Percentiles rank a stretch among this genome's conserved stretches.
These are phyloP conservation scores for Polia nebulosa DNA, from an alignment of 2,888 invertebrate species.

Conservation along the genomic window DNA sequence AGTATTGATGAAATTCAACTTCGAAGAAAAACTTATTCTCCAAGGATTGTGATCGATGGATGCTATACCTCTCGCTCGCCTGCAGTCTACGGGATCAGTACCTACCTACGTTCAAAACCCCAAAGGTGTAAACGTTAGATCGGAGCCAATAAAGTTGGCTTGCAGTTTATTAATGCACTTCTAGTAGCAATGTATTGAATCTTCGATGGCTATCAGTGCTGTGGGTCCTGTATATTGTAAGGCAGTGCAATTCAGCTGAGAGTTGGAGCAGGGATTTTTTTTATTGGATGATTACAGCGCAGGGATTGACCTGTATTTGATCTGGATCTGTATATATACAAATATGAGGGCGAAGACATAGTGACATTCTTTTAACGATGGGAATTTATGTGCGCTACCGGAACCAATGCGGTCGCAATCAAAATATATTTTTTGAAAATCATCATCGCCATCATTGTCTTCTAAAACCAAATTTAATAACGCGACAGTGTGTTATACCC, in stretches of 20 bases:
- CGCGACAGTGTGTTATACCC: neutral
- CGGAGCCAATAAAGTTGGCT: slow-evolving; percentile 51
- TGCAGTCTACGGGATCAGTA: slow-evolving; percentile 44
- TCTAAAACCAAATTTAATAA: neutral
- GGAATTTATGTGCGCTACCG: no score
- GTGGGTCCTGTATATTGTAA: slow-evolving; percentile 7
- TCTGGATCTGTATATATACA: neutral
- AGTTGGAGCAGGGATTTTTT: neutral
- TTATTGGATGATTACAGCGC: neutral
- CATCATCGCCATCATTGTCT: neutral
- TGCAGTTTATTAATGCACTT: slow-evolving; percentile 57
- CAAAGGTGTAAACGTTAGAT: slow-evolving; percentile 49
- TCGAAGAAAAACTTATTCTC: slow-evolving; percentile 48
- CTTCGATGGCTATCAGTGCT: slow-evolving; percentile 34
- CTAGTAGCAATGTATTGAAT: slow-evolving; percentile 48
- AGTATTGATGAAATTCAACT: slow-evolving; percentile 45
- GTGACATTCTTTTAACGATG: neutral
- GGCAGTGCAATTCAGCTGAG: slow-evolving; percentile 1
- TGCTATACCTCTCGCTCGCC: slow-evolving; percentile 33
- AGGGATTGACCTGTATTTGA: neutral
- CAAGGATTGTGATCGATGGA: slow-evolving; percentile 56
- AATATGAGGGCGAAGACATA: neutral
- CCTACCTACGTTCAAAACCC: slow-evolving; percentile 37
- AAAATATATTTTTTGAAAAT: no score
- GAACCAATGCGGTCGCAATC: no score